Conservation (phyloP, 2,797 vertebrate species). For the Cossypha caffra region DNA sequence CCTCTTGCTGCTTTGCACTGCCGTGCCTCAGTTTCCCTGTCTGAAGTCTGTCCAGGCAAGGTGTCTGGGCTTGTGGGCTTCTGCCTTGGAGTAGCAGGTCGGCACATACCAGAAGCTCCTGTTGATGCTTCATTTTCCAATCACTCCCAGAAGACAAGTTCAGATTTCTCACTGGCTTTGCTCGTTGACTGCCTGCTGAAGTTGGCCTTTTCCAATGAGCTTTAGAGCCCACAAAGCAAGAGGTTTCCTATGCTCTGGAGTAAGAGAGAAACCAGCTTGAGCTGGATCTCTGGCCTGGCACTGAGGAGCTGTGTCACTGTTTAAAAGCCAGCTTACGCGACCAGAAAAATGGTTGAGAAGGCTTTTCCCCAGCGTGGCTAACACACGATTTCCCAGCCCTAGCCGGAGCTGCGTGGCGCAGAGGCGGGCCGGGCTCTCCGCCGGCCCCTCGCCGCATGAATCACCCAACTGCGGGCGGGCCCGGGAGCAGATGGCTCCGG, state of each 20-base stretch:
- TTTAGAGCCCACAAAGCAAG: not conserved
- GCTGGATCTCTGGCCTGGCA: not conserved
- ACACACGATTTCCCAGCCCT: not conserved
- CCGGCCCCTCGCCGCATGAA: not conserved
- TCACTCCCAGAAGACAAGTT: not conserved
- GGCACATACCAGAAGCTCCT: not conserved
- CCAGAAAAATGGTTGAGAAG: not conserved
- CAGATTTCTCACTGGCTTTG: not conserved
- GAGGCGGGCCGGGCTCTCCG: not conserved
- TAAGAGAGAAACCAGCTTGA: not conserved
- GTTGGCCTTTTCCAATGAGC: not conserved
- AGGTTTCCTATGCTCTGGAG: not conserved
- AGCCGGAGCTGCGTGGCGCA: not conserved
- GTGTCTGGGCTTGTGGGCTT: not conserved
- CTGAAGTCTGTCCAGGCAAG: not conserved
- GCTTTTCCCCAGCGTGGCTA: not conserved
- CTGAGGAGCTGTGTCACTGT: not conserved
- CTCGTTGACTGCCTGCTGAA: not conserved
- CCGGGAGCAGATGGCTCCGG: conserved; percentile 52
- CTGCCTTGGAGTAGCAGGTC: not conserved
- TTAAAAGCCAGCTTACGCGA: not conserved
- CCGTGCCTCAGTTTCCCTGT: not conserved
- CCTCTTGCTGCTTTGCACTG: not conserved
- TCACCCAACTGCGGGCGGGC: not conserved
- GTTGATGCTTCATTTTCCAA: not conserved